Evolutionary conservation across 1,140 invertebrate genomes (phyloP).

Genomic region (Cephus cinctus): DNA sequence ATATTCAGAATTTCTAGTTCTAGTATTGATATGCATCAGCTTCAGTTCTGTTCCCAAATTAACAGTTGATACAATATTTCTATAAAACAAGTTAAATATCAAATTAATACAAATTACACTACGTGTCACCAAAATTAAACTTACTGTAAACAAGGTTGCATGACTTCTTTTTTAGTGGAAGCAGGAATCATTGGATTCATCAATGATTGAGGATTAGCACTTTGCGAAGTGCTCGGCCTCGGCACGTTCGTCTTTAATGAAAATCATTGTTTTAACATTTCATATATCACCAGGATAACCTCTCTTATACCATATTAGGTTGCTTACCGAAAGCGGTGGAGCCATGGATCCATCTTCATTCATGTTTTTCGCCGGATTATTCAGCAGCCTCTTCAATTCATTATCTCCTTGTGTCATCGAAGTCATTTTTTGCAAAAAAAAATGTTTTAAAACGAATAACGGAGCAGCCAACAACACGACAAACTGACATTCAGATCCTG

Average conservation of each 20-base stretch:
- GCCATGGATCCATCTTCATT: constrained; percentile 42
- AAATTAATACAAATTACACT: no score
- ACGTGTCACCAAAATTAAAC: constrained; percentile 15
- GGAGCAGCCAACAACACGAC: no score
- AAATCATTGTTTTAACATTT: no score
- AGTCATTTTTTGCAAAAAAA: constrained; percentile 11
- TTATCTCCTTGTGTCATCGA: constrained; percentile 24
- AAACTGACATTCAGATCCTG: no score
- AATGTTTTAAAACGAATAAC: constrained; percentile 4
- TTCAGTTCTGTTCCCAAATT: constrained; percentile 86
- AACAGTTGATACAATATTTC: constrained; percentile 95
- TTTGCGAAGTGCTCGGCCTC: constrained; percentile 39
- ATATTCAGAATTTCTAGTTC: constrained; percentile 98
- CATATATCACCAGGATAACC: no score
- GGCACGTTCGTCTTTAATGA: constrained; percentile 39
- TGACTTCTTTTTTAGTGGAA: constrained; percentile 35
- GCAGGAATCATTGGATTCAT: constrained; percentile 40
- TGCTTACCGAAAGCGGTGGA: constrained; percentile 42
- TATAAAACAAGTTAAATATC: constrained; percentile 54
- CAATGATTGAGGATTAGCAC: constrained; percentile 35
- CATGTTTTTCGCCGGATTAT: constrained; percentile 39
- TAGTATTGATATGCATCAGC: constrained; percentile 88
- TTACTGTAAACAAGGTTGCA: constrained; percentile 48
- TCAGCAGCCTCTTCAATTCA: constrained; percentile 38
- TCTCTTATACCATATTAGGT: background rate